A percentile compares a stretch with the other conserved stretches of the same genome.
Evolutionary conservation across 1,140 invertebrate genomes (phyloP).

Genomic region (Conus ventricosus): DNA sequence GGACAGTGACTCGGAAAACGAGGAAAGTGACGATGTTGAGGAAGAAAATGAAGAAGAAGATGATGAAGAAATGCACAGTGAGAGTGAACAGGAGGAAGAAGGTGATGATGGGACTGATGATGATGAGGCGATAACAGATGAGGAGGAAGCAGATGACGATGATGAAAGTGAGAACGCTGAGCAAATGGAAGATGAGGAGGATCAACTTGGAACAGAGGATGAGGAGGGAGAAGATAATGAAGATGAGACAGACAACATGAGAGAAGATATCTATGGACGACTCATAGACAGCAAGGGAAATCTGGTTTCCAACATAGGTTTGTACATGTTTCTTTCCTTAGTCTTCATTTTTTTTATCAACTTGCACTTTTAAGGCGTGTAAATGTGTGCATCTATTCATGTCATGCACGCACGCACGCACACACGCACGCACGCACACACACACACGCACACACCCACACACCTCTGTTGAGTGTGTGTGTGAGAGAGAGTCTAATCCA

Average conservation of each 20-base stretch:
- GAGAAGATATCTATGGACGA: slow-evolving; percentile 97
- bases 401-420: no score
- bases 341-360: neutral
- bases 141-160: slow-evolving; percentile 51
- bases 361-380: no score
- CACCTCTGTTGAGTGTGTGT: no score
- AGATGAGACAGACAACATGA: slow-evolving; percentile 73
- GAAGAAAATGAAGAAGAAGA: slow-evolving; percentile 39
- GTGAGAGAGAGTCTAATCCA: no score
- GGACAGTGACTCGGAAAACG: slow-evolving; percentile 33
- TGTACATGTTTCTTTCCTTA: neutral
- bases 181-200: slow-evolving; percentile 26
- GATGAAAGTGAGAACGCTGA: slow-evolving; percentile 38
- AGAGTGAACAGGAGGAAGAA: slow-evolving; percentile 34
- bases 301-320: slow-evolving; percentile 75
- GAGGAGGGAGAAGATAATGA: slow-evolving; percentile 55
- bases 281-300: slow-evolving; percentile 87
- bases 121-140: slow-evolving; percentile 24
- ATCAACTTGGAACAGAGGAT: slow-evolving; percentile 39
- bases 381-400: no score
- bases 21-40: slow-evolving; percentile 29
- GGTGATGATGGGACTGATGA: slow-evolving; percentile 19
- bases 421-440: no score
- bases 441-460: no score
- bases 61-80: slow-evolving; percentile 34